These are phyloP conservation scores for Bombus sylvicola DNA, from an alignment of 1,140 invertebrate species.

Conservation along the genomic window DNA sequence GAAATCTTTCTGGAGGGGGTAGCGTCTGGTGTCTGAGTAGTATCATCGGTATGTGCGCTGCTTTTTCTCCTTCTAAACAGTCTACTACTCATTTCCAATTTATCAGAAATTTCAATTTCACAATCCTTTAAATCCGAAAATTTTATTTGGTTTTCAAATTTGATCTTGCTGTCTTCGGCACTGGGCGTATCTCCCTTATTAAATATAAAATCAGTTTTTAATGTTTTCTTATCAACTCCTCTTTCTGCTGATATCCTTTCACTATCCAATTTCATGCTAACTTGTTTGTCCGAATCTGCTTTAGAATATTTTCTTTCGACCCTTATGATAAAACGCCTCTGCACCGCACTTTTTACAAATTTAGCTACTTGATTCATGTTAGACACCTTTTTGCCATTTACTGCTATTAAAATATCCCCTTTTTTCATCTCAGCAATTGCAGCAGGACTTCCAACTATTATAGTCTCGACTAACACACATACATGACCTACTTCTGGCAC, in stretches of 20 bases:
- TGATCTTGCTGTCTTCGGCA: constrained; percentile 60
- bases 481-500: constrained; percentile 82
- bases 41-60: constrained; percentile 68
- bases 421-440: constrained; percentile 89
- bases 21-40: constrained; percentile 66
- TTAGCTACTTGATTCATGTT: constrained; percentile 90
- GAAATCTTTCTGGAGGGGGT: constrained; percentile 78
- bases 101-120: constrained; percentile 64
- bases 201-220: constrained; percentile 66
- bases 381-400: constrained; percentile 90
- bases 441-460: constrained; percentile 89
- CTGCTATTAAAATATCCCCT: constrained; percentile 90
- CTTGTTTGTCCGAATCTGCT: constrained; percentile 68
- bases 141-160: constrained; percentile 76
- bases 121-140: constrained; percentile 77
- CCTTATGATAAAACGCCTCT: constrained; percentile 81
- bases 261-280: constrained; percentile 53
- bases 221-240: constrained; percentile 65
- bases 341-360: constrained; percentile 84
- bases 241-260: constrained; percentile 56
- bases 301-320: constrained; percentile 84
- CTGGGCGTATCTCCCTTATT: constrained; percentile 57
- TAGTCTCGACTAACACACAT: constrained; percentile 89
- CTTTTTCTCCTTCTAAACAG: constrained; percentile 78
- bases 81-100: constrained; percentile 63